A percentile compares a stretch with the other conserved stretches of the same genome.
Evolutionary conservation across 2,113 vertebrate genomes (phyloP).

Genomic region (Tragelaphus imberbis): DNA sequence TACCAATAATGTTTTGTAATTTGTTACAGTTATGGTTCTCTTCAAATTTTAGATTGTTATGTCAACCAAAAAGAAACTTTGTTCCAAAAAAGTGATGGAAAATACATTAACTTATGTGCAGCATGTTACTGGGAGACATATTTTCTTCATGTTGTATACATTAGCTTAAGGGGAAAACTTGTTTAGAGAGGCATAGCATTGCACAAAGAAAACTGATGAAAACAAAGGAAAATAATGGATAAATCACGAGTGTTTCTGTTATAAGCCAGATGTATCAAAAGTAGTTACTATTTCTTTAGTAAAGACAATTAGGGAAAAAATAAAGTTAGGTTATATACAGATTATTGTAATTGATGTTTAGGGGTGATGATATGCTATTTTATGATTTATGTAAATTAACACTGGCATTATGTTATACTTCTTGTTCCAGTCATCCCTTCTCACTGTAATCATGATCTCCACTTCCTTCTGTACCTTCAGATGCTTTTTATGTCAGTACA

Average conservation of each 20-base stretch:
- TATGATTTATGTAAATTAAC: not conserved
- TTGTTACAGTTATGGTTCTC: not conserved
- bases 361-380: not conserved
- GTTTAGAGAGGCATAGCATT: not conserved
- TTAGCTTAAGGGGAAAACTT: not conserved
- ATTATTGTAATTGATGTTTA: not conserved
- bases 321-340: not conserved
- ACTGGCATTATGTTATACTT: not conserved
- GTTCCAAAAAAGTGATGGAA: conserved; percentile 15
- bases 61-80: conserved; percentile 31
- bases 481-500: not conserved
- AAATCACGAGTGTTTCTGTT: not conserved
- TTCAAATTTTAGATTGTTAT: conserved; percentile 11
- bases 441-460: not conserved
- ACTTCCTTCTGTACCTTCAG: not conserved
- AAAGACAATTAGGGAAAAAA: not conserved
- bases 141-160: conserved; percentile 13
- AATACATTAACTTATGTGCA: not conserved
- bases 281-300: not conserved
- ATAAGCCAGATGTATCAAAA: conserved; percentile 9
- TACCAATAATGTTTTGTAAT: not conserved
- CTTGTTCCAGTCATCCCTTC: not conserved
- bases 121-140: not conserved
- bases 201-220: not conserved
- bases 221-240: not conserved